phyloP scores from a whole-genome alignment of 2,113 vertebrate species.

The Ardeotis arabs region DNA sequence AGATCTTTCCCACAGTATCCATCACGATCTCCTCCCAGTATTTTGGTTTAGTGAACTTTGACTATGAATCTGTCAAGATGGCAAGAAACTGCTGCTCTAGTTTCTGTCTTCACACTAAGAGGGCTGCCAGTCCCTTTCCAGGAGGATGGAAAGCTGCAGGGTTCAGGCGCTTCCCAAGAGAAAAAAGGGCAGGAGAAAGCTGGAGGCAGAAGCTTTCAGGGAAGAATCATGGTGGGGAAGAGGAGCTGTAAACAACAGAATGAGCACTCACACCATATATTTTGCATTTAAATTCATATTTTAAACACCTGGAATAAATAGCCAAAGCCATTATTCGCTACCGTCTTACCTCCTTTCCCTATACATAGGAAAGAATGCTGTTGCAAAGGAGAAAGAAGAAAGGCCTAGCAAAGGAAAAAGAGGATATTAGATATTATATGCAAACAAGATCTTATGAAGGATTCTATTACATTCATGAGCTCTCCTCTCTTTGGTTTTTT shows the following conservation, averaged over 20 bases:
- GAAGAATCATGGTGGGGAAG: neutral
- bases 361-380: neutral
- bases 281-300: neutral
- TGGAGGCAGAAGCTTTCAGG: neutral
- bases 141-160: neutral
- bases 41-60: neutral
- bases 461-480: neutral
- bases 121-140: neutral
- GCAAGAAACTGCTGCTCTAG: neutral
- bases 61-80: neutral
- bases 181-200: neutral
- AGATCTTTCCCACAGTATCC: neutral
- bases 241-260: neutral
- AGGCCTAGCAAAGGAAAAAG: neutral
- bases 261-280: neutral
- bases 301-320: neutral
- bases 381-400: neutral
- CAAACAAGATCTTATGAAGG: rapidly evolving
- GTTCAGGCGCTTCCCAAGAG: neutral
- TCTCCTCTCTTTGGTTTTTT: neutral
- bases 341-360: neutral
- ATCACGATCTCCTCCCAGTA: neutral
- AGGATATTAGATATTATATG: neutral
- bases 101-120: neutral
- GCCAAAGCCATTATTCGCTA: neutral